Evolutionary conservation across 2,113 vertebrate genomes (phyloP), one percentile per base, ranked within the genome.

Genomic region (Clinocottus analis): DNA sequence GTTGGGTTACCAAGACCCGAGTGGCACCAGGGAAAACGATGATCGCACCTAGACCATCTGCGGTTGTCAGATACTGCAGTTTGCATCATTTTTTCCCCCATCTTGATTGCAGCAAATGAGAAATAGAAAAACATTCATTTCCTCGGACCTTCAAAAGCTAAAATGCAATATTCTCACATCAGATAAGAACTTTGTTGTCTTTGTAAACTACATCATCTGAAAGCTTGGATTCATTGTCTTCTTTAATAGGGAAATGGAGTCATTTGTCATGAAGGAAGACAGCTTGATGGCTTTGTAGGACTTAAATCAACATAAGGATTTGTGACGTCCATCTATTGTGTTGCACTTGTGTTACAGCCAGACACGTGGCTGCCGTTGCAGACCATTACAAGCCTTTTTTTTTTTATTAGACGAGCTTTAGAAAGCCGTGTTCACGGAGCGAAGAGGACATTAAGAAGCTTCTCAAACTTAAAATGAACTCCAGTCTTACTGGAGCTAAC

Each of bases 1-100:
- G 75, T 72, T 74, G 60, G 66, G 64, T 87, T 69, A 82, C 79
- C 41, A 66, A 66, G 56, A 72, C n/a, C n/a, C 77, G 25, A 65
- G 29, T 61, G 51, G 59, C 74, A 78, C 56, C 71, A 72, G 25
- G 3, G 29, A 3, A 69, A 49, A 70, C 16, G 33, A 62, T 31
- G n/a, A 67, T 25, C 66, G 31, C 31, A 43, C 61, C 23, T n/a
- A 33, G 74, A 58, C 49, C 35, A 55, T 78, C 68, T 59, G 31
- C 35, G 51, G 49, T 53, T 60, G 56, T 73, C 68, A 45, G 63
- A 47, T 21, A 47, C 41, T 45, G 43, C 12, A 60, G 10, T 33
- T 17, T 21, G 8, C 1, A 4, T 21, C 2, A 13, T 59, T 11
- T 31, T 14, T 59, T 41, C 19, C 5, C 33, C 31, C n/a, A n/a